These are phyloP conservation scores for Pholis gunnellus DNA, from an alignment of 2,113 vertebrate species.

Conservation along the genomic window DNA sequence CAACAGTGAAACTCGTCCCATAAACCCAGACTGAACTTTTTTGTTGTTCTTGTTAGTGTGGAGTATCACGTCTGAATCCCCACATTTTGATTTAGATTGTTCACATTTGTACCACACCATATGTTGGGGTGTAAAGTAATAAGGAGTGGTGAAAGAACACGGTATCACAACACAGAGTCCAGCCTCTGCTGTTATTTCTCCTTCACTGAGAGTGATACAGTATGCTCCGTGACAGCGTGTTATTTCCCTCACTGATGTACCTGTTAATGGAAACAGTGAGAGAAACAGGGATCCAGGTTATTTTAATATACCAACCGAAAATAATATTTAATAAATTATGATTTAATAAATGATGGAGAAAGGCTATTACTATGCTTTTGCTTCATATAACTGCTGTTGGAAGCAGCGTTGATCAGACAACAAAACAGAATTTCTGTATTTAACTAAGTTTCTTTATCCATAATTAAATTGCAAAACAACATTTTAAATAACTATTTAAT, in stretches of 20 bases:
- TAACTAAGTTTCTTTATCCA: neutral
- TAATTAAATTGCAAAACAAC: neutral
- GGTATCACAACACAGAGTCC: conserved; percentile 60
- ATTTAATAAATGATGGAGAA: neutral
- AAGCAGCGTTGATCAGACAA: neutral
- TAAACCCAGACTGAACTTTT: neutral
- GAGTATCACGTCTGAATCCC: neutral
- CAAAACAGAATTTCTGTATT: neutral
- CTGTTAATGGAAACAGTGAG: neutral
- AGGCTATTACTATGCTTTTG: neutral
- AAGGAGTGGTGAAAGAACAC: neutral
- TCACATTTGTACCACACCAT: conserved; percentile 70
- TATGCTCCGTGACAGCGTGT: fast-evolving
- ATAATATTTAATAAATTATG: neutral
- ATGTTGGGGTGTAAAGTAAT: fast-evolving
- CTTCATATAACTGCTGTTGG: neutral
- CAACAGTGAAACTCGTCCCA: conserved; percentile 47
- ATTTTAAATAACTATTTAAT: neutral
- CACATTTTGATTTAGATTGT: fast-evolving
- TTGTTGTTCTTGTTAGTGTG: neutral
- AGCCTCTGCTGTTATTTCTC: conserved; percentile 25
- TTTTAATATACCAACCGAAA: neutral
- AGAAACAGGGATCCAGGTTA: neutral
- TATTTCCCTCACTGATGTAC: neutral
- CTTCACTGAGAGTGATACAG: conserved; percentile 1